These are phyloP conservation scores for Euplagia quadripunctaria DNA, from an alignment of 2,888 invertebrate species.

Conservation along the genomic window DNA sequence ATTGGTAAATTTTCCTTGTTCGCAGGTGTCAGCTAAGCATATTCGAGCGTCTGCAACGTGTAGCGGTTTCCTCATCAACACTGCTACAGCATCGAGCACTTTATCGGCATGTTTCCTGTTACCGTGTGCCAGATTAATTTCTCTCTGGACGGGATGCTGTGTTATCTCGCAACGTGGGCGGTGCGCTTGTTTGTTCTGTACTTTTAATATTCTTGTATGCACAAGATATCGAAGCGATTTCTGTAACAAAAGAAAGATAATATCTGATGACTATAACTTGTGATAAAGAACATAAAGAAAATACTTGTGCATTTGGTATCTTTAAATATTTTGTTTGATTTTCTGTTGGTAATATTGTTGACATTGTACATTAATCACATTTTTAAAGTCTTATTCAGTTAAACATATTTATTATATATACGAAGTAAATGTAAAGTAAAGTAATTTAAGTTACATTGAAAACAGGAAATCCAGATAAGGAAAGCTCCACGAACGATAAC, in stretches of 20 bases:
- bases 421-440: no score
- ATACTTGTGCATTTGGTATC: conserved; percentile 20
- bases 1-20: conserved; percentile 44
- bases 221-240: conserved; percentile 83
- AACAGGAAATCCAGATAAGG: conserved; percentile 66
- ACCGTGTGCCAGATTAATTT: conserved; percentile 81
- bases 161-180: conserved; percentile 81
- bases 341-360: conserved; percentile 38
- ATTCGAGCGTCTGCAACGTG: conserved; percentile 54
- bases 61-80: conserved; percentile 54
- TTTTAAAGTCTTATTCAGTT: conserved; percentile 24
- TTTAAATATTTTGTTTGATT: conserved; percentile 24
- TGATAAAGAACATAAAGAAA: conserved; percentile 57
- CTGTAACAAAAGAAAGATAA: conserved; percentile 80
- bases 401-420: conserved; percentile 28
- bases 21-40: conserved; percentile 79
- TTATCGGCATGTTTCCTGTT: conserved; percentile 81
- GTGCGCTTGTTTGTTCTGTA: conserved; percentile 75
- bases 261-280: conserved; percentile 57
- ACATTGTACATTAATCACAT: conserved; percentile 37
- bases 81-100: conserved; percentile 55
- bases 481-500: conserved; percentile 55
- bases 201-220: conserved; percentile 82
- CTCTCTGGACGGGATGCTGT: conserved; percentile 79
- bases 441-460: conserved; percentile 45